A percentile compares a stretch with the other conserved stretches of the same genome.
phyloP scores from a whole-genome alignment of 2,113 vertebrate species.

The Calyptomena viridis region DNA sequence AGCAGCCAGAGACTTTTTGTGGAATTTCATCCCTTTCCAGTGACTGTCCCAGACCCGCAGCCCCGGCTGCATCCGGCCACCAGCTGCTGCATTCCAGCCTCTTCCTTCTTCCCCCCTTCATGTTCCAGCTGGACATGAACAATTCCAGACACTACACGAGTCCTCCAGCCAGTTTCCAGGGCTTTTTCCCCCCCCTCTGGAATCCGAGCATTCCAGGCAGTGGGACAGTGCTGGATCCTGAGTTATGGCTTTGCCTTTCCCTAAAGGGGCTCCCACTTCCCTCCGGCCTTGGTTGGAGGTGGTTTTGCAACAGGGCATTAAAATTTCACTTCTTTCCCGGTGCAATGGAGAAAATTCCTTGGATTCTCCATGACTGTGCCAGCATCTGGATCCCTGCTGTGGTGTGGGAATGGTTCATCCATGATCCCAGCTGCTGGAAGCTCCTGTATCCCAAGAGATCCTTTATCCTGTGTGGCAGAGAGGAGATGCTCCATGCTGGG shows the following conservation, averaged over 20 bases:
- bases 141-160: accelerated
- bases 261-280: not conserved
- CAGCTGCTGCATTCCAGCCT: not conserved
- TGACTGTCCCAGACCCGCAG: accelerated
- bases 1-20: accelerated
- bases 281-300: accelerated
- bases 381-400: accelerated
- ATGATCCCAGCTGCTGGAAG: accelerated
- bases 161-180: not conserved
- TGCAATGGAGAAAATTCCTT: not conserved
- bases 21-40: not conserved
- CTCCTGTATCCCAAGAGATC: no score
- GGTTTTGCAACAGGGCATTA: accelerated
- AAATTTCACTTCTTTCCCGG: not conserved
- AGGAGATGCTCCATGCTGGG: not conserved
- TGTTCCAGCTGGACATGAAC: not conserved
- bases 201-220: not conserved
- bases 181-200: accelerated
- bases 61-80: accelerated
- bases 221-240: accelerated
- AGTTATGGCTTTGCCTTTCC: not conserved
- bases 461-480: not conserved
- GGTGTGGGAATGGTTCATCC: not conserved
- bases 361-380: accelerated
- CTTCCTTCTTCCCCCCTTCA: accelerated